Evolutionary conservation across 53 echinoderm and acorn worm species (phyloP).

Genomic region (Holothuria leucospilota): DNA sequence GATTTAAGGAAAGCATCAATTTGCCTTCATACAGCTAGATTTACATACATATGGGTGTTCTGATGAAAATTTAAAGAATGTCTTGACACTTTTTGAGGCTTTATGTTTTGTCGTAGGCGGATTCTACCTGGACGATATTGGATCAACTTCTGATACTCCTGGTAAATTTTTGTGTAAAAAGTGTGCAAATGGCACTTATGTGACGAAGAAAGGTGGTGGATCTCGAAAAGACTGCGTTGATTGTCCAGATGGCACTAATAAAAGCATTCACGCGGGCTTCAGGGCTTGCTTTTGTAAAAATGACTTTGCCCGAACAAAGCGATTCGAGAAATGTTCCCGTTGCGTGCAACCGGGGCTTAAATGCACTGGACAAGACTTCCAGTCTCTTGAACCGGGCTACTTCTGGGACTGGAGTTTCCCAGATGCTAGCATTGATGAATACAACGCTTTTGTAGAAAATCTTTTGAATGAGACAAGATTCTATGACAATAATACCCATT

Average conservation of each 20-base stretch:
- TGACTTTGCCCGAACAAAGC: constrained; percentile 43
- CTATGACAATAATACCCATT: background rate
- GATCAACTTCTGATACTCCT: background rate
- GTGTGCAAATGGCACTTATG: constrained; percentile 67
- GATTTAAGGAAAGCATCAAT: too few relatives aligned
- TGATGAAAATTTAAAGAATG: too few relatives aligned
- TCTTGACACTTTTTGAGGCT: too few relatives aligned
- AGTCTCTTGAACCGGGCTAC: constrained; percentile 50
- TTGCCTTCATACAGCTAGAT: too few relatives aligned
- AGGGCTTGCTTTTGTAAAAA: constrained; percentile 63
- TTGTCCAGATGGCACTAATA: constrained; percentile 69
- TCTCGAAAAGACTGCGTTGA: constrained; percentile 55
- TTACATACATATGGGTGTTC: too few relatives aligned
- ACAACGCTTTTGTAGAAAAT: background rate
- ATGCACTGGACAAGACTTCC: constrained; percentile 55
- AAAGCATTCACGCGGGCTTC: constrained; percentile 62
- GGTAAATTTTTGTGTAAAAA: background rate
- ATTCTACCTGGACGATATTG: constrained; percentile 14
- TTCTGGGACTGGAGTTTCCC: constrained; percentile 63
- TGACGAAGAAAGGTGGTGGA: constrained; percentile 31
- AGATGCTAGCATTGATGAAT: background rate
- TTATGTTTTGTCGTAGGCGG: background rate
- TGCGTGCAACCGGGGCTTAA: constrained; percentile 51
- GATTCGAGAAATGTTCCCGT: constrained; percentile 51
- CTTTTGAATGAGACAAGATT: background rate